Conservation (phyloP, 2,797 vertebrate genomes). For the Pipistrellus pygmaeus region DNA sequence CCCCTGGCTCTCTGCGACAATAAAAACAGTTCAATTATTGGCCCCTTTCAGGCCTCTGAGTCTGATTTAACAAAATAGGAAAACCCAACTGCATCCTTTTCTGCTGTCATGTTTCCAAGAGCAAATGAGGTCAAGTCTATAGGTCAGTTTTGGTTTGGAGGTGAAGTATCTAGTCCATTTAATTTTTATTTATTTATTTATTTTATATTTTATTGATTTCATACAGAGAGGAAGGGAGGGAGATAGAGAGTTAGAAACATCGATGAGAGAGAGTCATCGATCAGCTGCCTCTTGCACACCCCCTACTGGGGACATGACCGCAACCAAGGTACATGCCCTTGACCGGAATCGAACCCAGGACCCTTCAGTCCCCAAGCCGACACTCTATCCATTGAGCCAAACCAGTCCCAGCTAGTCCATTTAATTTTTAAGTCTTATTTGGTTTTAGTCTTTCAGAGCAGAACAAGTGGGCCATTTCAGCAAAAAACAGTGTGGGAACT, state of each 20-base stretch:
- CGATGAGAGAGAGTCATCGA: no score
- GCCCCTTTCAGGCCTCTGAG: neutral
- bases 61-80: neutral
- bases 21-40: neutral
- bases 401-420: no score
- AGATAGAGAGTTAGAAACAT: no score
- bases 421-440: neutral
- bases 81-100: slow-evolving; percentile 18
- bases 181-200: no score
- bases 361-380: no score
- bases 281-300: no score
- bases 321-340: no score
- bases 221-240: no score
- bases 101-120: neutral
- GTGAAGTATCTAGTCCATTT: neutral
- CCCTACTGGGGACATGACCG: no score
- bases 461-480: neutral
- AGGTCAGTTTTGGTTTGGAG: neutral
- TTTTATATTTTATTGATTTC: no score
- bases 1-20: neutral
- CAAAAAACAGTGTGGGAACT: neutral
- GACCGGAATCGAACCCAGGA: no score
- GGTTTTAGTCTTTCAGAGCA: neutral
- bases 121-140: slow-evolving; percentile 42
- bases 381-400: no score